These are phyloP conservation scores for Caracal caracal DNA, from an alignment of 2,113 vertebrate genomes.

Conservation along the genomic window DNA sequence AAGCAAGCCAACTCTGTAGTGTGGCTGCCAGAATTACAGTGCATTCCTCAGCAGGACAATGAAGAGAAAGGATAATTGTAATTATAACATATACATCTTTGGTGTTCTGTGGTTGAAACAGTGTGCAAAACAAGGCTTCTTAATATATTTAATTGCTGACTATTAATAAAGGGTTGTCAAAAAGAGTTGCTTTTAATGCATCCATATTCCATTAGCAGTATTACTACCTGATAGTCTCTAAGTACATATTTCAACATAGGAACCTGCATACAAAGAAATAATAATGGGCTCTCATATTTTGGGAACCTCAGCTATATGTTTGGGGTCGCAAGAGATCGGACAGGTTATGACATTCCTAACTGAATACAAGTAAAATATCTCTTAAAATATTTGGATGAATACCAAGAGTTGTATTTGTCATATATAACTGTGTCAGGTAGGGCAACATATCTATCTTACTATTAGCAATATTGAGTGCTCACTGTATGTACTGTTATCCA, in stretches of 20 bases:
- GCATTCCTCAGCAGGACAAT: slow-evolving; percentile 90
- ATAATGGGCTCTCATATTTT: not conserved
- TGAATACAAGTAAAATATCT: not conserved
- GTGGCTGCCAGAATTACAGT: slow-evolving; percentile 87
- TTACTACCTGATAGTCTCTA: slow-evolving; percentile 63
- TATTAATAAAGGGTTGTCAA: slow-evolving; percentile 86
- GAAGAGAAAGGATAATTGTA: slow-evolving; percentile 87
- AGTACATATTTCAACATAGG: slow-evolving; percentile 65
- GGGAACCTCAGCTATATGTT: not conserved
- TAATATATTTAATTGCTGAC: slow-evolving; percentile 87
- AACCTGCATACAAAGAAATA: not conserved
- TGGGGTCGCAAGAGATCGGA: not conserved
- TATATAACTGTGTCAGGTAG: not conserved
- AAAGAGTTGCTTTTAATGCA: slow-evolving; percentile 79
- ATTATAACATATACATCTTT: slow-evolving; percentile 89
- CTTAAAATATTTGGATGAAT: slow-evolving; percentile 8
- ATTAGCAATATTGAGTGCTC: not conserved
- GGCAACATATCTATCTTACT: not conserved
- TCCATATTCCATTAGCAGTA: slow-evolving; percentile 71
- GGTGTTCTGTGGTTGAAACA: slow-evolving; percentile 82
- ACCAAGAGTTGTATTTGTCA: not conserved
- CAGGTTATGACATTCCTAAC: not conserved
- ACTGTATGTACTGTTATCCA: not conserved
- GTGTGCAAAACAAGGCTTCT: slow-evolving; percentile 85
- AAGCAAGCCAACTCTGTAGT: slow-evolving; percentile 83